Evolutionary conservation across 2,797 vertebrate species (phyloP).

Genomic region (Eurystomus glaucurus): DNA sequence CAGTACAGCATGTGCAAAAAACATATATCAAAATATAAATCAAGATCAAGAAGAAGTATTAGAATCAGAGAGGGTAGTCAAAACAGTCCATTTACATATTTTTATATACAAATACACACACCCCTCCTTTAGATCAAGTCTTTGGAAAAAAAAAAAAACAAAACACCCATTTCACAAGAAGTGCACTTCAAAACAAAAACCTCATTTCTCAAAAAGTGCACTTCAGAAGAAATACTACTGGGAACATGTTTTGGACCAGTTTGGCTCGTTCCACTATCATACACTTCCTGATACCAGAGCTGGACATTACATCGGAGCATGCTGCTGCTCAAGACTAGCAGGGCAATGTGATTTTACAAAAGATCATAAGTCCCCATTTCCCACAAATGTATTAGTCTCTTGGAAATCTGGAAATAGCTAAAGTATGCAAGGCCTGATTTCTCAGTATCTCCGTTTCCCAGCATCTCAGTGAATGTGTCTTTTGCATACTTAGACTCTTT

Average conservation of each 20-base stretch:
- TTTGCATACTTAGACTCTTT: not conserved
- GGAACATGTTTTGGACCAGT: not conserved
- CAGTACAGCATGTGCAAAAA: not conserved
- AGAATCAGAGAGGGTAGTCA: accelerated
- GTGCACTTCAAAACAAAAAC: not conserved
- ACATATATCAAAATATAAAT: not conserved
- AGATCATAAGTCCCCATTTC: not conserved
- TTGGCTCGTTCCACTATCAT: not conserved
- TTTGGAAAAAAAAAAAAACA: not conserved
- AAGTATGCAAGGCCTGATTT: not conserved
- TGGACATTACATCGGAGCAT: not conserved
- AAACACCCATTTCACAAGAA: not conserved
- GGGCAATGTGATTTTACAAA: not conserved
- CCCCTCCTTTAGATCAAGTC: not conserved
- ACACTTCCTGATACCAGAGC: not conserved
- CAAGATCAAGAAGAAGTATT: not conserved
- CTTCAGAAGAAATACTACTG: not conserved
- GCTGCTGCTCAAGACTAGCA: not conserved
- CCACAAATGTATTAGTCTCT: not conserved
- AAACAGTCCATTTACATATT: not conserved
- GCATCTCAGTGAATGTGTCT: not conserved
- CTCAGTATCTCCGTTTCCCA: not conserved
- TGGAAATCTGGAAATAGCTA: not conserved
- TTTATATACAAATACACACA: not conserved
- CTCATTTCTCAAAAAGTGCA: not conserved